A percentile compares a stretch with the other conserved stretches of the same genome.
Conservation (phyloP, 2,888 invertebrate genomes). For the Elegia similella region DNA sequence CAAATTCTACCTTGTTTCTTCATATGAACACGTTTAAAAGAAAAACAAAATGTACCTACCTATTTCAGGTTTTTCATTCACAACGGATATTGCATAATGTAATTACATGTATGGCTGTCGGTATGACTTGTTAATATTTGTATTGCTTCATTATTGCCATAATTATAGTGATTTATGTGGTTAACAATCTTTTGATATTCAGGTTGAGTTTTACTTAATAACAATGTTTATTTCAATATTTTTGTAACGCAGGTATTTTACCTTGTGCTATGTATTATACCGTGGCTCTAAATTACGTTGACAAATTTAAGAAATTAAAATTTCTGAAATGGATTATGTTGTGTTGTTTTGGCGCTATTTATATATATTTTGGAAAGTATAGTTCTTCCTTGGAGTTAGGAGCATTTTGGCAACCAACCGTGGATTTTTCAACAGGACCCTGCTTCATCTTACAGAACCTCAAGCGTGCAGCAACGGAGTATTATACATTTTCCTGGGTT, state of each 20-base stretch:
- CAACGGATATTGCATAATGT: constrained; percentile 11
- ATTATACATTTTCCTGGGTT: too few relatives aligned
- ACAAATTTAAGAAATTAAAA: too few relatives aligned
- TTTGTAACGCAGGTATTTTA: background rate
- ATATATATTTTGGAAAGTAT: too few relatives aligned
- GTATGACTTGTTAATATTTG: constrained; percentile 12
- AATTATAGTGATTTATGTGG: constrained; percentile 8
- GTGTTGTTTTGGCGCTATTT: too few relatives aligned
- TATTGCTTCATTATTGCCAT: constrained; percentile 9
- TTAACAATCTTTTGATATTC: constrained; percentile 6
- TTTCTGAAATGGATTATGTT: too few relatives aligned
- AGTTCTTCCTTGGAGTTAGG: too few relatives aligned
- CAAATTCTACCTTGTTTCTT: background rate
- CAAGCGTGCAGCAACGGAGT: too few relatives aligned
- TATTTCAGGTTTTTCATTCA: constrained; percentile 4
- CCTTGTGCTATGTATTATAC: too few relatives aligned
- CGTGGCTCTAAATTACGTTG: too few relatives aligned
- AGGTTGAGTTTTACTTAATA: constrained; percentile 4
- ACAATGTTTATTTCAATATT: constrained; percentile 3
- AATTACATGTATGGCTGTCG: constrained; percentile 2
- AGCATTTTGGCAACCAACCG: too few relatives aligned
- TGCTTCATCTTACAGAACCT: too few relatives aligned
- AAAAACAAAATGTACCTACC: background rate
- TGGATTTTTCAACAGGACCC: too few relatives aligned
- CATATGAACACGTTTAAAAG: background rate